A percentile compares a stretch with the other conserved stretches of the same genome.
These are phyloP conservation scores for Nibea albiflora DNA, from an alignment of 2,113 vertebrate genomes.

Conservation along the genomic window DNA sequence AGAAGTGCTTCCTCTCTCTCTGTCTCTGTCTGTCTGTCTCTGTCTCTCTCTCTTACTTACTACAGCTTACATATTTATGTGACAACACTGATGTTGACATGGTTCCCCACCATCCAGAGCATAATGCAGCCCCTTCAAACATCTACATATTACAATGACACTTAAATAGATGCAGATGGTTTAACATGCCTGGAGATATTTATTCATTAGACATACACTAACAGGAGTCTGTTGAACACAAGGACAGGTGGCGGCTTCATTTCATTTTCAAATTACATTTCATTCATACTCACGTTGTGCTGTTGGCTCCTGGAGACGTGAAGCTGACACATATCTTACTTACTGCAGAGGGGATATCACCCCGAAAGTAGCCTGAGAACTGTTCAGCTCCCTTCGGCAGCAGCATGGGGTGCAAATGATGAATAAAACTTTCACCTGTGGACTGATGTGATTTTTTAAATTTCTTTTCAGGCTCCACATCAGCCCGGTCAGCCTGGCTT, in stretches of 20 bases:
- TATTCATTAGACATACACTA: conserved; percentile 46
- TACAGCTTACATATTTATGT: conserved; percentile 42
- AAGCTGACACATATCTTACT: conserved; percentile 47
- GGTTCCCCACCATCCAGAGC: conserved; percentile 34
- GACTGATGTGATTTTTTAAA: conserved; percentile 48
- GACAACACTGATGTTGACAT: conserved; percentile 48
- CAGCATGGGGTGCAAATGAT: conserved; percentile 10
- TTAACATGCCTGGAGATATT: conserved; percentile 62
- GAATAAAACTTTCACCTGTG: conserved; percentile 31
- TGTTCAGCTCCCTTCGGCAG: conserved; percentile 13
- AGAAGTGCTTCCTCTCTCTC: conserved; percentile 78
- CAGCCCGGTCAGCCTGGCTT: conserved; percentile 95
- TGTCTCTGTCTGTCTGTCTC: no score
- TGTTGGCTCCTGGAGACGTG: conserved; percentile 63
- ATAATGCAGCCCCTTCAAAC: conserved; percentile 48
- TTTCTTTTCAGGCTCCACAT: conserved; percentile 88
- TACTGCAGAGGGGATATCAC: conserved; percentile 38
- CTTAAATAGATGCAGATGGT: conserved; percentile 65
- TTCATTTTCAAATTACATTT: conserved; percentile 25
- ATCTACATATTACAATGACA: conserved; percentile 44
- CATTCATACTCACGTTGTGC: conserved; percentile 19
- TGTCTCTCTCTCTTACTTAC: conserved; percentile 4
- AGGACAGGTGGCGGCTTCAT: conserved; percentile 58
- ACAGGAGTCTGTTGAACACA: conserved; percentile 48
- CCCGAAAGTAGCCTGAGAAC: conserved; percentile 41